Base-by-base conservation (phyloP, 2,797 vertebrate species). In the Paratrypauchen microcephalus region DNA sequence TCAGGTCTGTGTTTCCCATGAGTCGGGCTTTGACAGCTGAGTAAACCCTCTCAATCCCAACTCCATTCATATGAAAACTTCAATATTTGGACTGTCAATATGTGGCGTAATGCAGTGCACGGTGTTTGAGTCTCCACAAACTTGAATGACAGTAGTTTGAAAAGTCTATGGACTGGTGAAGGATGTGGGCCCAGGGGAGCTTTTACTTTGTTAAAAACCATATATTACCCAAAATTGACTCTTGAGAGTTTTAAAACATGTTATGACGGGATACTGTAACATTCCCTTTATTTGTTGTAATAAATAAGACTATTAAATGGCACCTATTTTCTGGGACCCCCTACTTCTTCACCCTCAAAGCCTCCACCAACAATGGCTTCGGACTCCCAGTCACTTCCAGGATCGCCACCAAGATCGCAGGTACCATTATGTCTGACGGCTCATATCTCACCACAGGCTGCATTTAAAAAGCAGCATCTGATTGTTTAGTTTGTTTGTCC, bases 381-480 rank as follows among this genome's bases (percentile, higher is more conserved):
- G 2, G 39, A 11, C 39, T 12, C 0, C 39, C 39, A 41, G 39
- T 41, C 39, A 41, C 39, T 12, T 41, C 39, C 39, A 12, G 11
- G 2, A 41, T 41, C 39, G 13, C 11, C 39, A 41, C 39, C 36
- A 11, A 30, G 28, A 98, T 99, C 65, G 95, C 97, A 95, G 97
- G 97, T 98, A 92, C 79, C 21, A 0, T 21, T 59, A 11, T 0
- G 2, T 28, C 48, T 32, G 2, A 23, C 1, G 5, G 6, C 4
- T 32, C 12, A 24, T n/a, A 24, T 11, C 5, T 18, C 24, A 26
- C 52, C 13, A 5, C 70, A 19, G 54, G 23, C 12, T 32, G 21
- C 48, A 23, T 47, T 32, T 41, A 21, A 55, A n/a, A 13, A 57
- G 8, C 26, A 30, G 28, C 50, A 6, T 18, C 2, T 21, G 52